Conservation (phyloP, 2,113 vertebrate species). For the Cynopterus brachyotis region DNA sequence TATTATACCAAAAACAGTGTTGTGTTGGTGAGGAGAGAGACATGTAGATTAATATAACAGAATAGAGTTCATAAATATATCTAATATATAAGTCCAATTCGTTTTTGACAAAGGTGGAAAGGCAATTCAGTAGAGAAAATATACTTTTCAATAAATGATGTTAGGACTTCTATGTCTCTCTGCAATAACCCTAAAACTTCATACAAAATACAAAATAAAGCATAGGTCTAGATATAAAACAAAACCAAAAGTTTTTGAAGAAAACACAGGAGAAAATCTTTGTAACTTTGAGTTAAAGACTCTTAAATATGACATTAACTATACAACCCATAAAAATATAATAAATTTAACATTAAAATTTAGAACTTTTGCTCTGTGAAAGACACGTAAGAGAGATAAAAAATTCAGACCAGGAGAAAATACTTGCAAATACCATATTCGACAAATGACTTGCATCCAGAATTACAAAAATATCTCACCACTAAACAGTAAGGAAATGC, state of each 20-base stretch:
- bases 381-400: not conserved
- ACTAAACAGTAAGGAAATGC: not conserved
- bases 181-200: not conserved
- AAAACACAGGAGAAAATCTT: not conserved
- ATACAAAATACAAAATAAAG: not conserved
- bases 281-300: not conserved
- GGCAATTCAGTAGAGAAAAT: not conserved
- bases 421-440: not conserved
- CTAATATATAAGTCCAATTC: not conserved
- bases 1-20: not conserved
- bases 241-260: not conserved
- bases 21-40: not conserved
- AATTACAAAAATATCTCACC: not conserved
- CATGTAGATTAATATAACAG: not conserved
- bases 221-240: not conserved
- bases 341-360: not conserved
- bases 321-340: not conserved
- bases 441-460: not conserved
- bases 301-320: constrained; percentile 1
- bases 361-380: not conserved
- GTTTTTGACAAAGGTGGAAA: not conserved
- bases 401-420: not conserved
- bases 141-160: not conserved
- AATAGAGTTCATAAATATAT: not conserved
- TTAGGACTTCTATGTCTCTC: not conserved